These are phyloP conservation scores for Hyperoplus immaculatus DNA, from an alignment of 2,797 vertebrate genomes.

Conservation along the genomic window DNA sequence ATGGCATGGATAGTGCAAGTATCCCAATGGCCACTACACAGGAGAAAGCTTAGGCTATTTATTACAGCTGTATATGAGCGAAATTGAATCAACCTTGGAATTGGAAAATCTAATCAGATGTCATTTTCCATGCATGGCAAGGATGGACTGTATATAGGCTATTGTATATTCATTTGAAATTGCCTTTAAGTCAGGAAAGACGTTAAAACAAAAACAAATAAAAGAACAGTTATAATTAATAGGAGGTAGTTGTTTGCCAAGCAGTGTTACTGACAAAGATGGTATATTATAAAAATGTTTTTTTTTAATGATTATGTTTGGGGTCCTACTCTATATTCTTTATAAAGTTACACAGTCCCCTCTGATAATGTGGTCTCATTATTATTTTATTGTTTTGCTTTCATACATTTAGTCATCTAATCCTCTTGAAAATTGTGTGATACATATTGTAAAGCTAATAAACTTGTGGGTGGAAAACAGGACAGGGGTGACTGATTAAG, in stretches of 20 bases:
- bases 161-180: background rate
- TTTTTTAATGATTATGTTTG: background rate
- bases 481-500: background rate
- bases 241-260: background rate
- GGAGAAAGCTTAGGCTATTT: background rate
- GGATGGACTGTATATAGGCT: background rate
- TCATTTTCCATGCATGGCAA: background rate
- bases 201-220: too few species aligned
- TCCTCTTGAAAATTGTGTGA: background rate
- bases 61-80: background rate
- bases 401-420: background rate
- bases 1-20: fast-evolving
- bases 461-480: background rate
- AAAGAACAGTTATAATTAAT: too few species aligned
- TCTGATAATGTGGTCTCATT: background rate
- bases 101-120: background rate
- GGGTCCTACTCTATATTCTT: background rate
- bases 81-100: background rate
- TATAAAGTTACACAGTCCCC: background rate
- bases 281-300: background rate
- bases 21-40: conserved; percentile 21
- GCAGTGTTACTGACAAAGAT: background rate
- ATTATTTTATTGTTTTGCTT: background rate
- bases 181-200: too few species aligned
- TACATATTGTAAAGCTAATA: background rate